Evolutionary conservation across 2,888 invertebrate species (phyloP), one percentile per base, ranked within the genome.

Genomic region (Eurytoma adleriae): DNA sequence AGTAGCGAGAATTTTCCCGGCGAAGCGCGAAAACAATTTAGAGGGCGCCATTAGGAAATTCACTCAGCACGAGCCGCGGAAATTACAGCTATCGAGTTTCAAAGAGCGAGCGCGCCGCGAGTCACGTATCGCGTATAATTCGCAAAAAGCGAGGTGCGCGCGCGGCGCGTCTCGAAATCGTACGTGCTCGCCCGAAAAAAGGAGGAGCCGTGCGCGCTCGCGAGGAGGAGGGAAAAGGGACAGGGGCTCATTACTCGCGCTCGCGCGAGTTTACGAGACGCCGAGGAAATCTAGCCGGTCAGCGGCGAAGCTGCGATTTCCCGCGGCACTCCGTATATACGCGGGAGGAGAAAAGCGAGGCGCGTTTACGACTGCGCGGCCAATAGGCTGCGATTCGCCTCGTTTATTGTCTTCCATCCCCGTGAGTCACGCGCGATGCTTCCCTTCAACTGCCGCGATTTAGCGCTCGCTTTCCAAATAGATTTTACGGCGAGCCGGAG

Each of bases 201-300:
- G 56, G 27, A 18, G 18, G 18, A 57, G 48, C 18, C 59, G 20
- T 7, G n/a, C 16, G 48, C 48, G 64, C 56, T 4, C 24, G 24
- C 24, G 40, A 40, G 40, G 40, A 7, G 40, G 10, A 10, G 10
- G 40, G 10, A 10, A 10, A 40, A 40, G 40, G 40, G 40, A 40
- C 40, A 40, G n/a, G n/a, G 75, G 48, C 77, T 77, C 77, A 70
- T 77, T 77, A 70, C 69, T 70, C 70, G 61, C 54, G 20, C 30
- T 61, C 73, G 75, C 71, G 72, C 81, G 80, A 83, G 78, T 86
- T 86, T 85, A 85, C 84, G 84, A 84, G 80, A 79, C 84, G 77
- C 82, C 79, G 81, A 85, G 85, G 86, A 85, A 85, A 85, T 85
- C 85, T 84, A 80, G 78, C 77, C 75, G 81, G 64, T 77, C 81